Conservation (phyloP, 2,113 vertebrate species). For the Eretmochelys imbricata region DNA sequence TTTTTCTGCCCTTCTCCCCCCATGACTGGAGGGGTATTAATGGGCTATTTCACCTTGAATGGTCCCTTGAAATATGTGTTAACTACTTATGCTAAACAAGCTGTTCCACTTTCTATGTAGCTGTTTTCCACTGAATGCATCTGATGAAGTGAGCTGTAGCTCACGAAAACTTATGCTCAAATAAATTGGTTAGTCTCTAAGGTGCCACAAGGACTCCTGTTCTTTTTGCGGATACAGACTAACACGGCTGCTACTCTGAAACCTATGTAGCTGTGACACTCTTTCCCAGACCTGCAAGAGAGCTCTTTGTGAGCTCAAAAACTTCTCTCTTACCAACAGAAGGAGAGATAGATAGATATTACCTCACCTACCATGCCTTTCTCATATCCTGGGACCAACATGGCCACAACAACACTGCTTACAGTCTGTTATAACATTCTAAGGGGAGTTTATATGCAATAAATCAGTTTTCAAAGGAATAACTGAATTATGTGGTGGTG, state of each 20-base stretch:
- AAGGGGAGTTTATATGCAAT: not conserved
- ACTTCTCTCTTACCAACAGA: not conserved
- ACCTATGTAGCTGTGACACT: not conserved
- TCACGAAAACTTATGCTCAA: too few species aligned
- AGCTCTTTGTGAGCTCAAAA: not conserved
- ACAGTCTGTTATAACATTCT: not conserved
- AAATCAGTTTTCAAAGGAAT: fast-evolving
- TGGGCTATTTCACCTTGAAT: not conserved
- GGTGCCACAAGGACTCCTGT: too few species aligned
- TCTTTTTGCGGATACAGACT: too few species aligned
- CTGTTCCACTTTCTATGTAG: not conserved
- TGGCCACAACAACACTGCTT: not conserved
- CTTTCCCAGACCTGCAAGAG: not conserved
- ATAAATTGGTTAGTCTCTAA: too few species aligned
- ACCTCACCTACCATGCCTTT: not conserved
- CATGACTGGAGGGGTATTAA: not conserved
- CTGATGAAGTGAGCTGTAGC: too few species aligned
- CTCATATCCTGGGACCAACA: not conserved
- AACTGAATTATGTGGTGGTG: not conserved
- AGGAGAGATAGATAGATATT: not conserved
- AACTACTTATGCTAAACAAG: not conserved
- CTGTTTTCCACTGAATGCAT: not conserved
- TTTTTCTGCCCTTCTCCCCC: not conserved
- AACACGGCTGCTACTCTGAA: too few species aligned
- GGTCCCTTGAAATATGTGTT: not conserved